Base-by-base conservation (phyloP, 1,140 invertebrate species). In the Glossosoma conforme region DNA sequence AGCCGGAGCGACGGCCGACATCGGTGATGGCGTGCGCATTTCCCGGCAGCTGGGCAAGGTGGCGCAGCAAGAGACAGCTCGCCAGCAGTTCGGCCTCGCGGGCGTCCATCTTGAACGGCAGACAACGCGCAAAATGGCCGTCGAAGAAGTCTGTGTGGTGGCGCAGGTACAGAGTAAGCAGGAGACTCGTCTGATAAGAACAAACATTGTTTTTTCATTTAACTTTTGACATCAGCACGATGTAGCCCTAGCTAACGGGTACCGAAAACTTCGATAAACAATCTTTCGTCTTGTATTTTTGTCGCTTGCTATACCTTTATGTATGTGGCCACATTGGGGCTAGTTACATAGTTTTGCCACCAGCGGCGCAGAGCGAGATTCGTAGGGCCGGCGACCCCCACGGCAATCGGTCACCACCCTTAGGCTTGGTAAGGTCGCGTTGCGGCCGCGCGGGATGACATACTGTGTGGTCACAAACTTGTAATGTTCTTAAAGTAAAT, bases 1-100 rank as follows among this genome's bases (percentile, higher is more conserved):
- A 11, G 5, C 9, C 5, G 51, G 51, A 36, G 48, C 48, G 24
- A 38, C 58, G 60, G 43, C 65, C 36, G 1, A 79, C 60, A 50
- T 69, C 74, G 2, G 84, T 79, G 10, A 88, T 81, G 6, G 87
- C 83, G 67, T 88, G 82, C 1, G 84, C 88, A 69, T 92, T 92
- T 63, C 81, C 85, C 24, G 90, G 79, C 35, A 92, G 69, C 67
- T 93, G 89, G 14, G 83, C 76, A 37, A 89, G 80, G 58, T 87
- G 82, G 33, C 81, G 74, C 28, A 90, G 69, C 15, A 92, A 60
- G 11, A 85, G 61, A 14, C 77, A 77, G 2, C 84, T 82, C 41
- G 85, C 68, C 52, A 78, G 75, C 36, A 73, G 35, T 28, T 65
- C 65, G 59, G 75, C 58, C 40, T 76, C 65, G 14, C 30, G 4